These are phyloP conservation scores for Poeciliopsis infans DNA, from an alignment of 2,797 vertebrate genomes.

Conservation along the genomic window DNA sequence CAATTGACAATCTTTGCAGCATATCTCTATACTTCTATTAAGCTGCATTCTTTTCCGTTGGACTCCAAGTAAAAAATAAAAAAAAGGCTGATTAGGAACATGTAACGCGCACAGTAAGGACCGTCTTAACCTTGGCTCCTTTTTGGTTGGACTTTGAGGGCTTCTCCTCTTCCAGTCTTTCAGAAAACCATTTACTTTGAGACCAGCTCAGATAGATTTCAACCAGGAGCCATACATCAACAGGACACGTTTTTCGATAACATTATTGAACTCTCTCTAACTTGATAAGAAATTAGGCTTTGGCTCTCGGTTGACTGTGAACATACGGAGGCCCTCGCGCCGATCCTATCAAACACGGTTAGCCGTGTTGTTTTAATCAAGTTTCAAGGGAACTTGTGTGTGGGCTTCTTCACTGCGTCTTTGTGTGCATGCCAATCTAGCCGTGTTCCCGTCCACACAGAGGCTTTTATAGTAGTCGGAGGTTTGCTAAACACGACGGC, in stretches of 20 bases:
- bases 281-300: constrained; percentile 54
- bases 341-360: constrained; percentile 38
- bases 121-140: constrained; percentile 11
- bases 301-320: constrained; percentile 39
- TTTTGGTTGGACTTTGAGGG: constrained; percentile 13
- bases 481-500: constrained; percentile 55
- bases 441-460: constrained; percentile 14
- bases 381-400: constrained; percentile 20
- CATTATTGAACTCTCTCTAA: constrained; percentile 61
- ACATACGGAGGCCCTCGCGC: constrained; percentile 18
- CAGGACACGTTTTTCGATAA: constrained; percentile 57
- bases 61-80: neutral
- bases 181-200: constrained; percentile 63
- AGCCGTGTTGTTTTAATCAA: constrained; percentile 10
- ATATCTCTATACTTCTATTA: neutral
- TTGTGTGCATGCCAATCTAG: neutral
- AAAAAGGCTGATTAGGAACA: neutral
- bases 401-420: constrained; percentile 21
- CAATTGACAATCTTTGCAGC: neutral
- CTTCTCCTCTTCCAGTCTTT: constrained; percentile 53
- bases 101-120: neutral
- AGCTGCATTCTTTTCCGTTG: neutral
- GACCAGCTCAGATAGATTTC: constrained; percentile 55
- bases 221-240: constrained; percentile 63
- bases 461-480: constrained; percentile 46